Percentiles rank a stretch among this genome's conserved stretches.
These are phyloP conservation scores for Gymnorhina tibicen DNA, from an alignment of 2,113 vertebrate species.

Conservation along the genomic window DNA sequence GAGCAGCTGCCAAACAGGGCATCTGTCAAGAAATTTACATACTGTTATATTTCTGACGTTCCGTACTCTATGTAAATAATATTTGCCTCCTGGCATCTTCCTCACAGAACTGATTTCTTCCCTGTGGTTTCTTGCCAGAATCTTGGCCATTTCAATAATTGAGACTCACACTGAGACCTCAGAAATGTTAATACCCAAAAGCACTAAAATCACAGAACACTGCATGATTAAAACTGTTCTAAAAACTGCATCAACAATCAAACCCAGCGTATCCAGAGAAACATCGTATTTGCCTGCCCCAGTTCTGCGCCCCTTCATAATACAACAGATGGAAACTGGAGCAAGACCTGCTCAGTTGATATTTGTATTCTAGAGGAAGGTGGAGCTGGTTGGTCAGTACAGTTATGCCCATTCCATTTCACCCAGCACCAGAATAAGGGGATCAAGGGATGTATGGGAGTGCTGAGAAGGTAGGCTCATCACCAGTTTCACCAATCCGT, in stretches of 20 bases:
- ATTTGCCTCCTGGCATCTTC: slow-evolving; percentile 61
- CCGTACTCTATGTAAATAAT: slow-evolving; percentile 57
- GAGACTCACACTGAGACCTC: slow-evolving; percentile 40
- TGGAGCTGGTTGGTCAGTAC: neutral
- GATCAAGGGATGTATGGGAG: neutral
- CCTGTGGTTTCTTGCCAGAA: slow-evolving; percentile 64
- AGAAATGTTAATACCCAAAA: slow-evolving; percentile 61
- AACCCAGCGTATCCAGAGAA: neutral
- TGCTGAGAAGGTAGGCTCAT: neutral
- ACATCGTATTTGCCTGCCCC: neutral
- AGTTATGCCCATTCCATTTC: neutral
- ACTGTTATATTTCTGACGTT: slow-evolving; percentile 61
- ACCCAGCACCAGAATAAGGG: neutral
- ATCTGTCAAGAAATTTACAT: slow-evolving; percentile 65
- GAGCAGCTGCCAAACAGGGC: slow-evolving; percentile 59
- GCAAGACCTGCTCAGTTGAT: neutral
- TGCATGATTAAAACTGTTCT: neutral
- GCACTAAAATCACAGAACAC: slow-evolving; percentile 10
- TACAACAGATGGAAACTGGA: neutral
- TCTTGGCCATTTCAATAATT: slow-evolving; percentile 59
- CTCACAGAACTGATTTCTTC: slow-evolving; percentile 50
- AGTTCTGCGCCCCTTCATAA: neutral
- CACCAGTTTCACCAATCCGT: neutral
- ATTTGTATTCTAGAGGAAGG: neutral
- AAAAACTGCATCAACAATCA: neutral